phyloP scores from a whole-genome alignment of 2,113 vertebrate genomes.

The Baryphthengus martii region DNA sequence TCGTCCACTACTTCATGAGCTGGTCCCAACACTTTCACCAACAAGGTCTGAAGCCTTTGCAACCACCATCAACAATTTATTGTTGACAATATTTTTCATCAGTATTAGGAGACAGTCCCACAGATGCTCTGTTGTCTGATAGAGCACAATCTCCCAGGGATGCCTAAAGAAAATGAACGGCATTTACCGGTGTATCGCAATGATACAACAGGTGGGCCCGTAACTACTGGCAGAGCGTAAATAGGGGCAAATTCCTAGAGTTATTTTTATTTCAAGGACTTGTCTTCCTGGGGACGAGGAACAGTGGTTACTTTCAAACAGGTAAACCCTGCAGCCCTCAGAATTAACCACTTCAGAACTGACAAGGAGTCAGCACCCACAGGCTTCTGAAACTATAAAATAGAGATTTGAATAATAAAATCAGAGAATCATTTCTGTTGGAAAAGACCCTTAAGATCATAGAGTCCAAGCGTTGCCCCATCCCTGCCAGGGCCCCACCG shows the following conservation, averaged over 20 bases:
- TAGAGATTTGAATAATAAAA: no score
- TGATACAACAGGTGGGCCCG: neutral
- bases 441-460: no score
- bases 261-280: neutral
- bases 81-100: rapidly evolving
- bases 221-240: neutral
- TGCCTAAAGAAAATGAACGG: neutral
- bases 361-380: neutral
- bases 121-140: neutral
- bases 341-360: slow-evolving; percentile 16
- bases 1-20: no score
- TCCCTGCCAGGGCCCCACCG: no score
- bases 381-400: neutral
- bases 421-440: no score
- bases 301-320: neutral
- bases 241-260: neutral
- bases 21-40: neutral
- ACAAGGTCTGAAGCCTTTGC: neutral
- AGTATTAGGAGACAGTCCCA: rapidly evolving
- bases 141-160: no score
- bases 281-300: neutral
- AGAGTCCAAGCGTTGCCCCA: no score
- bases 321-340: neutral
- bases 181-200: neutral
- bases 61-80: rapidly evolving